Evolutionary conservation across 2,888 invertebrate species (phyloP), one percentile per base, ranked within the genome.

Genomic region (Cephus runcator): DNA sequence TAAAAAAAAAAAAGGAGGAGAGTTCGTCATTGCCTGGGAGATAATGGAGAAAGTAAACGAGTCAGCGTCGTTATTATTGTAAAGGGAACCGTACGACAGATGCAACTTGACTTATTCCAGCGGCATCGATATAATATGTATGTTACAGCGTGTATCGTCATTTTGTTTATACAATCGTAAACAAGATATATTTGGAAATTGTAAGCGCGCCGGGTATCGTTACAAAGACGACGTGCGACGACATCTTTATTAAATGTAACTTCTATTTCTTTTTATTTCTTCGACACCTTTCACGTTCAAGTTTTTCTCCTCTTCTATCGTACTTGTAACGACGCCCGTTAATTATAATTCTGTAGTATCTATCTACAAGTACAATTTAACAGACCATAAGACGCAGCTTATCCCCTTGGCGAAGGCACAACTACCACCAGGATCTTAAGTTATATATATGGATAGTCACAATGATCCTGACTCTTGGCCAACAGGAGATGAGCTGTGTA

Each of bases 1-100:
- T 80, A 77, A 79, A 73, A 77, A 78, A 76, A 81, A 77, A 79
- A 73, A 78, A 76, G 23, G 23, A 15, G 15, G 40, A 56, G 23
- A 56, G 40, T 23, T 56, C 40, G 40, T 9, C 23, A 9, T 23
- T 15, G 40, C 40, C 40, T 15, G 40, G 40, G 40, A 56, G 40
- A 56, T 23, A 56, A 56, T 56, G 40, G 40, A 56, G 23, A 23
- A 56, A 56, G 15, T 56, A 23, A 56, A 56, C 40, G 40, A 56
- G 23, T 56, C 40, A 56, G 23, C 40, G 40, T 23, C 40, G 40
- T 56, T 56, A 56, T 56, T 56, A 56, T 56, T 56, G 23, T 56
- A 56, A 56, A 23, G 40, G 23, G 23, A 56, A 56, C 40, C 40
- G 40, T 56, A 56, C 40, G 40, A 56, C 40, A 6, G 40, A 56